phyloP scores from a whole-genome alignment of 2,888 invertebrate species.

The Pinctada fucata region DNA sequence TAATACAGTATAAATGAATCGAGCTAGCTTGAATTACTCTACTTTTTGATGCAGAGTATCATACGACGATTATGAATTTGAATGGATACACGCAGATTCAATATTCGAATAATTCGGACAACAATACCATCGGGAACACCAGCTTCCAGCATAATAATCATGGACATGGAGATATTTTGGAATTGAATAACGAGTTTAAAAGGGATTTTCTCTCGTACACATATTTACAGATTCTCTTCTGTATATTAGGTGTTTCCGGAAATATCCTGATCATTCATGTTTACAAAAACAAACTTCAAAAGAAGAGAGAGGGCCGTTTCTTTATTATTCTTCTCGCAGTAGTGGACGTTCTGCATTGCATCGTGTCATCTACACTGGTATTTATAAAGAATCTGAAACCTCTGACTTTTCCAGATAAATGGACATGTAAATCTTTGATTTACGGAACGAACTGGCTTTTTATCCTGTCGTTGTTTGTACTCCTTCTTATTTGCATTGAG shows the following conservation, averaged over 20 bases:
- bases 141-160: too few relatives aligned
- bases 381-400: slow-evolving; percentile 9
- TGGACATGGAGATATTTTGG: too few relatives aligned
- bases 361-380: slow-evolving; percentile 12
- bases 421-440: slow-evolving; percentile 3
- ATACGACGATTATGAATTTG: too few relatives aligned
- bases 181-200: too few relatives aligned
- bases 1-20: too few relatives aligned
- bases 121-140: too few relatives aligned
- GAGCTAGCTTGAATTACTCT: too few relatives aligned
- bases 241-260: background rate
- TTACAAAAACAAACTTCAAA: slow-evolving; percentile 11
- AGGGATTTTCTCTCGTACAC: too few relatives aligned
- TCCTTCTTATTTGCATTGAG: slow-evolving; percentile 4
- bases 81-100: too few relatives aligned
- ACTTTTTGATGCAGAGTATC: too few relatives aligned
- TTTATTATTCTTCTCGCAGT: slow-evolving; percentile 11
- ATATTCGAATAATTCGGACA: too few relatives aligned
- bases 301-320: slow-evolving; percentile 1
- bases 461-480: slow-evolving; percentile 10
- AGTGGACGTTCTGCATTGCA: slow-evolving; percentile 3
- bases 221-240: too few relatives aligned
- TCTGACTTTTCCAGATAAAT: background rate
- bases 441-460: slow-evolving; percentile 5
- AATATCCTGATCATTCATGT: slow-evolving; percentile 5